A percentile compares a stretch with the other conserved stretches of the same genome.
Evolutionary conservation across 92 coral and sea anemone genomes (phyloP).

Genomic region (Palythoa heliodiscus): DNA sequence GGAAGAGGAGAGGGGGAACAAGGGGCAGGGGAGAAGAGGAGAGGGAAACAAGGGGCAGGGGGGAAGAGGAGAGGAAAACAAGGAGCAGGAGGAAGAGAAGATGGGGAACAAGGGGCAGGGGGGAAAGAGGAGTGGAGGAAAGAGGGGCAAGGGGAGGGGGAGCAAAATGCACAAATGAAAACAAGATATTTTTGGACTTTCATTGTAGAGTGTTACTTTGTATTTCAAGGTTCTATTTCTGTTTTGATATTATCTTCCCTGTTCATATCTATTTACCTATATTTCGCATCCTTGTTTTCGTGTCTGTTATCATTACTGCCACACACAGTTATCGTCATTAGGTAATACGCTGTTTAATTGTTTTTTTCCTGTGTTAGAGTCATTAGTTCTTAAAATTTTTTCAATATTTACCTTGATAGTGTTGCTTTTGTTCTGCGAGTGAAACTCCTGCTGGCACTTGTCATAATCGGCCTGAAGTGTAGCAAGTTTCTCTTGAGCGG

Average conservation of each 20-base stretch:
- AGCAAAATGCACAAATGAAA: too few relatives aligned
- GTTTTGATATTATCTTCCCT: too few relatives aligned
- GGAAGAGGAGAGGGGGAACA: too few relatives aligned
- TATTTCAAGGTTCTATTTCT: too few relatives aligned
- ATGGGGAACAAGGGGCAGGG: not conserved
- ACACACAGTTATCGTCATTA: too few relatives aligned
- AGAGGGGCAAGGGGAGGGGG: too few relatives aligned
- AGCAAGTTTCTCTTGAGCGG: slow-evolving; percentile 51
- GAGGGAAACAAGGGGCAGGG: not conserved
- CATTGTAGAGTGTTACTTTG: too few relatives aligned
- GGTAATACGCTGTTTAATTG: not conserved
- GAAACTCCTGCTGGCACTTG: slow-evolving; percentile 47
- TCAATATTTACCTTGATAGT: slow-evolving; percentile 34
- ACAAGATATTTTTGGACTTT: too few relatives aligned
- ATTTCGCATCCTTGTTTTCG: too few relatives aligned
- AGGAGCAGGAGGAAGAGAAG: not conserved
- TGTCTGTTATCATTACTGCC: too few relatives aligned
- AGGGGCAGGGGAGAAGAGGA: not conserved
- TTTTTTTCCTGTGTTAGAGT: not conserved
- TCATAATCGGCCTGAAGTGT: slow-evolving; percentile 65
- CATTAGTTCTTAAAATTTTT: too few relatives aligned
- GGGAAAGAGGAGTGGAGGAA: not conserved
- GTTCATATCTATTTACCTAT: too few relatives aligned
- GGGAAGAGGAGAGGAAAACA: not conserved
- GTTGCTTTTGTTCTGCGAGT: slow-evolving; percentile 33